Percentiles rank a stretch among this genome's conserved stretches.
Evolutionary conservation across 2,888 invertebrate genomes (phyloP).

Genomic region (Nebria brevicollis): DNA sequence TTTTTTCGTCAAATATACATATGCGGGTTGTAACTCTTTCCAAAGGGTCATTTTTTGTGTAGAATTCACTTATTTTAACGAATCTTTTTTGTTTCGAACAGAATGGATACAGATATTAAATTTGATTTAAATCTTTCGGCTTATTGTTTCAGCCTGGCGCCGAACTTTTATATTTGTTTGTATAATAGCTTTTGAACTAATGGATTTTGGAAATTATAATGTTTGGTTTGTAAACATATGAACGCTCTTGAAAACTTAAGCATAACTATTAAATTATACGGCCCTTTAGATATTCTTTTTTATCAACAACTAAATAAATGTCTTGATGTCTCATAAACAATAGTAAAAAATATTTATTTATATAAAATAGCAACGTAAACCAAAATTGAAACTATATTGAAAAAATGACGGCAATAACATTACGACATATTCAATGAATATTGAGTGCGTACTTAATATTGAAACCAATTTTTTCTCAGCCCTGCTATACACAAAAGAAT

Average conservation of each 20-base stretch:
- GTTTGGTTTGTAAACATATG: too few relatives aligned
- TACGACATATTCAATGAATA: slow-evolving; percentile 35
- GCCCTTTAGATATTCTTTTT: too few relatives aligned
- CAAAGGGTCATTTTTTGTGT: not conserved
- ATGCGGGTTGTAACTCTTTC: slow-evolving; percentile 2
- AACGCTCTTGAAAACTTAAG: too few relatives aligned
- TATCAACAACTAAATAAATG: too few relatives aligned
- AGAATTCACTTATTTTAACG: slow-evolving; percentile 5
- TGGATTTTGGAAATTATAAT: too few relatives aligned
- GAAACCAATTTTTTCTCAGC: slow-evolving; percentile 21
- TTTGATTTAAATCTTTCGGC: too few relatives aligned
- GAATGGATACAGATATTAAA: too few relatives aligned
- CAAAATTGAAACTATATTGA: not conserved
- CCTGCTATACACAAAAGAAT: not conserved
- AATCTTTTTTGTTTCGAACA: slow-evolving; percentile 11
- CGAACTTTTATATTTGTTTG: too few relatives aligned
- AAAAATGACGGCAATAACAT: not conserved
- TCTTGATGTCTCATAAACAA: too few relatives aligned
- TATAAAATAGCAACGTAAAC: not conserved
- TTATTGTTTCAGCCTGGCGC: too few relatives aligned
- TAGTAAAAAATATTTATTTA: not conserved
- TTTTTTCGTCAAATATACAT: slow-evolving; percentile 4
- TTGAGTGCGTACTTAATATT: slow-evolving; percentile 32
- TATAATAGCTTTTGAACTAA: too few relatives aligned
- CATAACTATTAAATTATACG: too few relatives aligned